phyloP scores from a whole-genome alignment of 2,797 vertebrate genomes.

The Catharus ustulatus region DNA sequence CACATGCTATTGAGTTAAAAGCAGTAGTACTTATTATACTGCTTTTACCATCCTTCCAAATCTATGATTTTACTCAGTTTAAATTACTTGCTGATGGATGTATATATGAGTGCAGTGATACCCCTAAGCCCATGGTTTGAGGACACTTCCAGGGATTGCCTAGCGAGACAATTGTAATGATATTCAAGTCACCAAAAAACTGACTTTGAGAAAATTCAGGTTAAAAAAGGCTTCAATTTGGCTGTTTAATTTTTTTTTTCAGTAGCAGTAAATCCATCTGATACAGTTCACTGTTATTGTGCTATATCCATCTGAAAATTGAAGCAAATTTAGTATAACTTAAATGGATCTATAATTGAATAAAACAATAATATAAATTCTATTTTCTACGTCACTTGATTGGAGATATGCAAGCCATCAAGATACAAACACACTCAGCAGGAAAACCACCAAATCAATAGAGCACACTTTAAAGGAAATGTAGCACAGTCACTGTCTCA shows the following conservation, averaged over 20 bases:
- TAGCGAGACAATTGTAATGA: not conserved
- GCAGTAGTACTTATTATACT: not conserved
- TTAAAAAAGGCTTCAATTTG: not conserved
- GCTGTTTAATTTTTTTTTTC: not conserved
- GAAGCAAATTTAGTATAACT: not conserved
- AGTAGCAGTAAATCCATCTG: not conserved
- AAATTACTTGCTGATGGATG: not conserved
- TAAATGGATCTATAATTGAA: not conserved
- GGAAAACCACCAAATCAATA: not conserved
- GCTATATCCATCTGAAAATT: not conserved
- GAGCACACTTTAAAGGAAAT: not conserved
- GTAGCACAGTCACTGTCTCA: not conserved
- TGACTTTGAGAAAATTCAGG: not conserved
- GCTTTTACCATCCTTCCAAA: not conserved
- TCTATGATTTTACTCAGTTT: not conserved
- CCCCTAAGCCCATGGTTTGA: not conserved
- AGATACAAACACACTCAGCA: not conserved
- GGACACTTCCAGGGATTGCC: not conserved
- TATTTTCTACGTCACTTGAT: not conserved
- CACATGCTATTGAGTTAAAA: not conserved
- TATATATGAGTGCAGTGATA: not conserved
- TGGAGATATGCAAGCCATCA: not conserved
- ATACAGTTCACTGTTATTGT: not conserved
- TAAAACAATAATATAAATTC: not conserved
- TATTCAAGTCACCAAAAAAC: not conserved